A percentile compares a stretch with the other conserved stretches of the same genome.
phyloP scores from a whole-genome alignment of 1,140 invertebrate species.

The Halesus radiatus region DNA sequence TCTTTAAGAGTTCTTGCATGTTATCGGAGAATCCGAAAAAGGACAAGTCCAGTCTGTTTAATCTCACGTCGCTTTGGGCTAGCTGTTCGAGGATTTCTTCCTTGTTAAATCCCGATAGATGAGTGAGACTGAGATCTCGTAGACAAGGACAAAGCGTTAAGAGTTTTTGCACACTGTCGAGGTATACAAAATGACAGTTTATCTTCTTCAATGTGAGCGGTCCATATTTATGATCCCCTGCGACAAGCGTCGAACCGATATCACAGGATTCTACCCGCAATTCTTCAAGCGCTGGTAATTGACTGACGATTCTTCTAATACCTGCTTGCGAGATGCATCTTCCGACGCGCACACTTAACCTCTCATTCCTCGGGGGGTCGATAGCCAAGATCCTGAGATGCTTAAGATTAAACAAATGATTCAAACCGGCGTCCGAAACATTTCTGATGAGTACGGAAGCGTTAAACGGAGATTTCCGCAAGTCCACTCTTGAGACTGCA shows the following conservation, averaged over 20 bases:
- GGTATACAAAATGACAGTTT: constrained; percentile 66
- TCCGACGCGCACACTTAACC: constrained; percentile 60
- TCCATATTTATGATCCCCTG: constrained; percentile 59
- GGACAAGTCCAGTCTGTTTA: constrained; percentile 64
- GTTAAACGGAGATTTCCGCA: constrained; percentile 67
- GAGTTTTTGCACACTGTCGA: constrained; percentile 64
- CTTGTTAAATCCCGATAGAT: constrained; percentile 64
- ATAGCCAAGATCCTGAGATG: constrained; percentile 64
- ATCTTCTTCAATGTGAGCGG: constrained; percentile 65
- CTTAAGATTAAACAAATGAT: constrained; percentile 63
- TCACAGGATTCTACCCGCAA: constrained; percentile 67
- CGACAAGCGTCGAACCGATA: constrained; percentile 66
- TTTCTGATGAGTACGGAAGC: constrained; percentile 67
- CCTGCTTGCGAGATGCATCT: constrained; percentile 66
- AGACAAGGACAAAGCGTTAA: constrained; percentile 66
- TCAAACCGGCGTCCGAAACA: constrained; percentile 65
- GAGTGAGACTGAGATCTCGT: constrained; percentile 65
- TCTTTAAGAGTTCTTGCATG: constrained; percentile 61
- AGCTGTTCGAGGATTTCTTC: constrained; percentile 66
- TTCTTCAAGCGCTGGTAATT: constrained; percentile 66
- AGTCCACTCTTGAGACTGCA: constrained; percentile 69
- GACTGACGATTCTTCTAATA: constrained; percentile 64
- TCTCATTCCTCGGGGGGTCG: constrained; percentile 67
- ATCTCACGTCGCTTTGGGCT: constrained; percentile 61
- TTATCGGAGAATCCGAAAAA: constrained; percentile 65